Conservation (phyloP, 2,113 vertebrate species). For the Pterocles burchelli region DNA sequence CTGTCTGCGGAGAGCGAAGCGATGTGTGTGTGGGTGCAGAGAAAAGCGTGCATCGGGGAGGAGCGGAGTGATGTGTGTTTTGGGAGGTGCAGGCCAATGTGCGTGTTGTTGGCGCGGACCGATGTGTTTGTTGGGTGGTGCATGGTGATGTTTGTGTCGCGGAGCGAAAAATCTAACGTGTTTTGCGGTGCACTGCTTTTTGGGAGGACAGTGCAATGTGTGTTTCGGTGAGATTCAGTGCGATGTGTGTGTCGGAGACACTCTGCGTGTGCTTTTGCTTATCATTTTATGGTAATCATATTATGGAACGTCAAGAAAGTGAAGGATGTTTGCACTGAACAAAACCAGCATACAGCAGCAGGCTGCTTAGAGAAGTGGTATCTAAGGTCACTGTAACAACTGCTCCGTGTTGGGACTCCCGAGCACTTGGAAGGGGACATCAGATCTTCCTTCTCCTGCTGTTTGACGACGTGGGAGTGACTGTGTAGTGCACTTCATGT, state of each 20-base stretch:
- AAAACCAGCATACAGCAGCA: background rate
- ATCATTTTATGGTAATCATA: background rate
- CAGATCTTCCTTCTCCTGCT: background rate
- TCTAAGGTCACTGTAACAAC: background rate
- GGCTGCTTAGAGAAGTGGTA: background rate
- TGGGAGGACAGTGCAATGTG: background rate
- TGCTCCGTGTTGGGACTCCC: accelerated
- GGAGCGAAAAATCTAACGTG: background rate
- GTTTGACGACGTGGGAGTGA: background rate
- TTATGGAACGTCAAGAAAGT: background rate
- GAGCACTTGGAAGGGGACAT: background rate
- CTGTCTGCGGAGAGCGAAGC: background rate
- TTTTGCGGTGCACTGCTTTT: background rate
- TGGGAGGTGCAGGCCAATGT: background rate
- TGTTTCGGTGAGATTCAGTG: background rate
- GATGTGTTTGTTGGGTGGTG: accelerated
- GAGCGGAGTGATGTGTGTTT: background rate
- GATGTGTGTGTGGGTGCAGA: too few relatives aligned
- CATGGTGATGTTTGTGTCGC: accelerated
- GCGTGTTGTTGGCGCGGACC: too few relatives aligned
- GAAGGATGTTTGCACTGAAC: background rate
- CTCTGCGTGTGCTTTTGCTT: accelerated
- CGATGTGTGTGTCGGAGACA: too few relatives aligned
- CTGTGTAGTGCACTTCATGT: background rate
- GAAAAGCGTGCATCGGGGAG: background rate